Evolutionary conservation across 2,797 vertebrate species (phyloP).

Genomic region (Amblyopsis hoosieri): DNA sequence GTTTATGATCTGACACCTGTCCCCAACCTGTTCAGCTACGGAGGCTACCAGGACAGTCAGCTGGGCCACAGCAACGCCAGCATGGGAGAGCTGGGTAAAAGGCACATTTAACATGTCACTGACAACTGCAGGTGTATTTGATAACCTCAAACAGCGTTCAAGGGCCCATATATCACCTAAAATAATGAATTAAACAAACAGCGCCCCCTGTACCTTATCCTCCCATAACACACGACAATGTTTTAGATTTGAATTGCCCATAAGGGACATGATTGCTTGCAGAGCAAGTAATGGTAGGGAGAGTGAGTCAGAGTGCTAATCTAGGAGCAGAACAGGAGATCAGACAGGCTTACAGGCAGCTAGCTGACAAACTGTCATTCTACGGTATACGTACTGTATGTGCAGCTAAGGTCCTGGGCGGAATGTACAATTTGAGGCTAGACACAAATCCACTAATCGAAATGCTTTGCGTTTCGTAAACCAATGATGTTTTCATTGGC

Average conservation of each 20-base stretch:
- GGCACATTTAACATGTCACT: background rate
- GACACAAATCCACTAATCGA: slow-evolving; percentile 19
- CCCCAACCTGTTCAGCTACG: slow-evolving; percentile 97
- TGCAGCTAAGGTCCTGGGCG: slow-evolving; percentile 23
- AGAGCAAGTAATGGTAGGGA: slow-evolving; percentile 27
- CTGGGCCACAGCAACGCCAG: slow-evolving; percentile 91
- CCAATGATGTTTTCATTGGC: background rate
- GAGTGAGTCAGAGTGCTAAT: slow-evolving; percentile 58
- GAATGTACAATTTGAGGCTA: slow-evolving; percentile 24
- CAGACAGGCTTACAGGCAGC: slow-evolving; percentile 56
- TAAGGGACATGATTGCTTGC: slow-evolving; percentile 28
- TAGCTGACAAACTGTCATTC: slow-evolving; percentile 42
- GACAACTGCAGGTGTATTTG: background rate
- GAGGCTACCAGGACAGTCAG: slow-evolving; percentile 93
- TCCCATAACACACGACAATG: too few relatives aligned
- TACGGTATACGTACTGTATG: slow-evolving; percentile 9
- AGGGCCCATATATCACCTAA: too few relatives aligned
- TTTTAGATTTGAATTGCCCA: slow-evolving; percentile 13
- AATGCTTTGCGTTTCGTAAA: background rate
- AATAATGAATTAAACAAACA: too few relatives aligned
- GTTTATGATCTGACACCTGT: slow-evolving; percentile 97
- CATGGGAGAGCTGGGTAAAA: slow-evolving; percentile 95
- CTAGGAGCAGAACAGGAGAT: slow-evolving; percentile 55
- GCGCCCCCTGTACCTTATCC: too few relatives aligned
- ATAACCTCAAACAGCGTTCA: too few relatives aligned